Base-by-base conservation (phyloP, 2,797 vertebrate genomes). In the Cossypha dichroa region DNA sequence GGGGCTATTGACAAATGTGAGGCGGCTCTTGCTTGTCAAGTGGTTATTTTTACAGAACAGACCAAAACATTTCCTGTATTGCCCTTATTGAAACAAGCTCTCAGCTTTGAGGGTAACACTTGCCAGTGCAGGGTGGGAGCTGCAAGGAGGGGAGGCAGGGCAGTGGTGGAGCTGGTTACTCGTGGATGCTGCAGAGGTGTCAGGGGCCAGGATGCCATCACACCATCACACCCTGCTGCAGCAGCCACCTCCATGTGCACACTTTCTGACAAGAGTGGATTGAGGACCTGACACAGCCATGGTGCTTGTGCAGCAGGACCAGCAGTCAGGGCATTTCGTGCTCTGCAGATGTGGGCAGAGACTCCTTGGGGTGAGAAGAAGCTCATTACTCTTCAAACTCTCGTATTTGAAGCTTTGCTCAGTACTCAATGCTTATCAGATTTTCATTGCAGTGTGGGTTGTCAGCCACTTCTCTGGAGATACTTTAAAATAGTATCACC, bases 61-160 rank as follows among this genome's bases (percentile, higher is more conserved):
- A 60, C 1, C 8, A 49, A 70, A 63, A 28, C 11, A 51, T 85
- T 93, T 93, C 75, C 62, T 5, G 33, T 51, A 58, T 22, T 72
- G 21, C 15, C 45, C 23, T 40, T 69, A 33, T 4, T 55, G 51
- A 72, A 77, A 74, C 67, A 81, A 0, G 0, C 10, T 77, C 41
- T 93, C 26, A 55, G 4, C 23, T 90, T 85, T 95, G 89, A 88
- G 76, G 79, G 62, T 93, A 84, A 76, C 69, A 36, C 76, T 93
- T 84, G 22, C 22, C 41, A 2, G 1, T 25, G 85, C 29, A 55
- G 48, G 23, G 29, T 86, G 60, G 25, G 54, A 51, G 51, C 12
- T 85, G 54, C 31, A 51, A 55, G 31, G 19, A 13, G n/a, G 21
- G 18, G 23, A 52, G 45, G 36, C 46, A 91, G 52, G 22, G 49